Evolutionary conservation across 2,888 invertebrate genomes (phyloP).

Genomic region (Caenorhabditis panamensis): DNA sequence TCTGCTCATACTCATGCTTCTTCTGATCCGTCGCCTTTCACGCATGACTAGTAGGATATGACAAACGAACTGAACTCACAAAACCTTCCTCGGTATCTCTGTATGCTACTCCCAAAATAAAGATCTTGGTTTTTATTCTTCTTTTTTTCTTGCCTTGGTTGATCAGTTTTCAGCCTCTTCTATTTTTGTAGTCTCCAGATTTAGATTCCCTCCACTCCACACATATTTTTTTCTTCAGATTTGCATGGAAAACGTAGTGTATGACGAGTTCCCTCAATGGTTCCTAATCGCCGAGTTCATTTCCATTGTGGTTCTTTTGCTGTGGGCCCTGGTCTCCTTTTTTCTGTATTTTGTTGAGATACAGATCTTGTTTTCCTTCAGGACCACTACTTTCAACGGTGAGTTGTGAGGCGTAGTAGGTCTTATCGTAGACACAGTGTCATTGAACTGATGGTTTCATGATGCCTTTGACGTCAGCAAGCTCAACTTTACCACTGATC

Average conservation of each 20-base stretch:
- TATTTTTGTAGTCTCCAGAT: not conserved
- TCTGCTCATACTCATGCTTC: not conserved
- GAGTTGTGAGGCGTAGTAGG: constrained; percentile 35
- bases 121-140: too few species aligned
- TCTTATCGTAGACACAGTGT: constrained; percentile 5
- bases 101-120: not conserved
- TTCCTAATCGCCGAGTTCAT: constrained; percentile 10
- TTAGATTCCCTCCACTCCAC: too few species aligned
- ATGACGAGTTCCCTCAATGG: constrained; percentile 20
- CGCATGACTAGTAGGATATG: not conserved
- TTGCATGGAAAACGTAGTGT: constrained; percentile 37
- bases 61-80: not conserved
- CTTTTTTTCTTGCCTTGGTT: not conserved
- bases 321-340: constrained; percentile 20
- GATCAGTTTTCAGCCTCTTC: not conserved
- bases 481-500: too few species aligned
- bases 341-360: constrained; percentile 33
- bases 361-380: constrained; percentile 26
- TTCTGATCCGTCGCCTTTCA: not conserved
- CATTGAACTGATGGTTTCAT: too few species aligned
- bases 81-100: too few species aligned
- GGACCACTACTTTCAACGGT: constrained; percentile 48
- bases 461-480: too few species aligned
- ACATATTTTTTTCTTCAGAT: too few species aligned
- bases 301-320: not conserved